Percentiles rank a stretch among this genome's conserved stretches.
Conservation (phyloP, 1,140 invertebrate genomes). For the Drepana arcuata region DNA sequence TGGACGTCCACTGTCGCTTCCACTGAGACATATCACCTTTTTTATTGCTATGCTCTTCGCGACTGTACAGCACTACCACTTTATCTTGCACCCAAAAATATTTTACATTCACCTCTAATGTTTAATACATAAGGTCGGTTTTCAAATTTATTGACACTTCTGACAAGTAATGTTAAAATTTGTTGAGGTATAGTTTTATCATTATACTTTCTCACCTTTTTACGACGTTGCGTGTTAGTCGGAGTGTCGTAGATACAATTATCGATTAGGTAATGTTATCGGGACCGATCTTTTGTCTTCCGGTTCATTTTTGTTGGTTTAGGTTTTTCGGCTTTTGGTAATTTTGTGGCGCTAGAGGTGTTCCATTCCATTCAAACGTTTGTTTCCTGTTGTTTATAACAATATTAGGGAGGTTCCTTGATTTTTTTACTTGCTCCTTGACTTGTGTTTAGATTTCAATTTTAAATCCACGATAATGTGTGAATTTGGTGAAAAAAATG, state of each 20-base stretch:
- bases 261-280: slow-evolving; percentile 70
- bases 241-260: slow-evolving; percentile 67
- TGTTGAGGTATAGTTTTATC: slow-evolving; percentile 52
- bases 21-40: slow-evolving; percentile 69
- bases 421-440: too few relatives aligned
- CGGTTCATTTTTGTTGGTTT: slow-evolving; percentile 64
- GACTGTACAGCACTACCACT: slow-evolving; percentile 34
- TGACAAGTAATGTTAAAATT: slow-evolving; percentile 5
- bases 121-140: slow-evolving; percentile 11
- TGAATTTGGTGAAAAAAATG: too few relatives aligned
- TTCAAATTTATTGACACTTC: slow-evolving; percentile 1
- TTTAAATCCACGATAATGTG: too few relatives aligned
- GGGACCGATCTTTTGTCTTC: slow-evolving; percentile 60
- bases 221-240: slow-evolving; percentile 59
- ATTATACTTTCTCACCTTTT: slow-evolving; percentile 67
- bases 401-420: too few relatives aligned
- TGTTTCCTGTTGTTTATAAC: too few relatives aligned
- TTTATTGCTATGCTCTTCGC: slow-evolving; percentile 65
- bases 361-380: too few relatives aligned
- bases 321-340: slow-evolving; percentile 17
- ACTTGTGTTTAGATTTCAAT: too few relatives aligned
- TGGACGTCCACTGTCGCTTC: slow-evolving; percentile 50
- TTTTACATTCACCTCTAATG: slow-evolving; percentile 14
- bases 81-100: slow-evolving; percentile 5
- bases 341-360: too few relatives aligned